phyloP scores from a whole-genome alignment of 2,888 invertebrate species.

The Exocentrus adspersus region DNA sequence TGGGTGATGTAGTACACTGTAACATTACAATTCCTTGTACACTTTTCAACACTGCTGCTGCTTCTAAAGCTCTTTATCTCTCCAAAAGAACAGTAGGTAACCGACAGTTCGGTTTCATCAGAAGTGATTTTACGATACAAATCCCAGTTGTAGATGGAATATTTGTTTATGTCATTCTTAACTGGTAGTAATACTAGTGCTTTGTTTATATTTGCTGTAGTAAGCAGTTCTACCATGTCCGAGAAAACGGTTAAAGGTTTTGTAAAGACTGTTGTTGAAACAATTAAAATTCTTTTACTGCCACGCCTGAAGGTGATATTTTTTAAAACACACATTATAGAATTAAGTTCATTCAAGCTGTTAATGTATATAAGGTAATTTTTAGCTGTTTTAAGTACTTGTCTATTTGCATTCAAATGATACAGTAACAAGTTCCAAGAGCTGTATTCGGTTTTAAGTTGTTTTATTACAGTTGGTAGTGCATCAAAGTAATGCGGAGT shows the following conservation, averaged over 20 bases:
- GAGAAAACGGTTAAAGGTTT: not conserved
- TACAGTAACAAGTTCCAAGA: not conserved
- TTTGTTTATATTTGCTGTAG: slow-evolving; percentile 20
- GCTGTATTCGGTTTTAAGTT: not conserved
- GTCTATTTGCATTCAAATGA: not conserved
- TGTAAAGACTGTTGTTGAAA: slow-evolving; percentile 9
- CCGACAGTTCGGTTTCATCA: not conserved
- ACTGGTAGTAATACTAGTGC: slow-evolving; percentile 19
- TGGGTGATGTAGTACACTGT: not conserved
- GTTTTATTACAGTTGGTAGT: not conserved
- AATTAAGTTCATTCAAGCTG: not conserved
- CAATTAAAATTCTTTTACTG: slow-evolving; percentile 10
- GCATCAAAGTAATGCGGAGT: no score
- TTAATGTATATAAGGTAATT: slow-evolving; percentile 27
- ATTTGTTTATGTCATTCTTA: slow-evolving; percentile 7
- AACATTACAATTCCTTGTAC: not conserved
- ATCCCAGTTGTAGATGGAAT: slow-evolving; percentile 26
- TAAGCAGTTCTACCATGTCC: slow-evolving; percentile 6
- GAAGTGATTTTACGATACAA: slow-evolving; percentile 11
- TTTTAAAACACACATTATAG: not conserved
- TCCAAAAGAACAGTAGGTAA: slow-evolving; percentile 29
- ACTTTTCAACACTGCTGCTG: not conserved
- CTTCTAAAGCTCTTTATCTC: not conserved
- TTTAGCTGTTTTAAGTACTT: not conserved
- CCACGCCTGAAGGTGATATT: not conserved